Evolutionary conservation across 2,888 invertebrate species (phyloP).

Genomic region (Mimachlamys varia): DNA sequence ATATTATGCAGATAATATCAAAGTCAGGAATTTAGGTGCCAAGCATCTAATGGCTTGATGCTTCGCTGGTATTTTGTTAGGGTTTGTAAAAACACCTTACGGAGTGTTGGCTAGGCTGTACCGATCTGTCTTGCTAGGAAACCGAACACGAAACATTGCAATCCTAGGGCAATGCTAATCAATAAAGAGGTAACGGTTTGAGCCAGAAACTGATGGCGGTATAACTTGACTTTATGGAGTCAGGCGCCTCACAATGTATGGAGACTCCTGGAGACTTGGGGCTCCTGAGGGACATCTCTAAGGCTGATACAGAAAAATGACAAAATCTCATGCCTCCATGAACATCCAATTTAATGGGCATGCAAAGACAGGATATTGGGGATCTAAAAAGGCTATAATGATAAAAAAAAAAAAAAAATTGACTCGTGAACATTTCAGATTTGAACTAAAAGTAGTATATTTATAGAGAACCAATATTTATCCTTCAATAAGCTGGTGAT

Average conservation of each 20-base stretch:
- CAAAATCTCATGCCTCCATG: background rate
- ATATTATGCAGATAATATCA: constrained; percentile 28
- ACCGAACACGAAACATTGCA: background rate
- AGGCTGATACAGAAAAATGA: background rate
- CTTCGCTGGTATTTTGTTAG: background rate
- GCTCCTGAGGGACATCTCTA: background rate
- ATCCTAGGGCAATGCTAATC: background rate
- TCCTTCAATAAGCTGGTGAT: no score
- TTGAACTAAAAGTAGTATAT: no score
- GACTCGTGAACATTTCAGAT: no score
- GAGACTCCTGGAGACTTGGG: background rate
- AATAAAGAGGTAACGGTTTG: background rate
- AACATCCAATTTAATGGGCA: no score
- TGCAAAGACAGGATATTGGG: no score
- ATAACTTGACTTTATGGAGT: constrained; percentile 28
- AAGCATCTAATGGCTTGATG: background rate
- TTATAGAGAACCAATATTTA: no score
- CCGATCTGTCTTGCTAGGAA: background rate
- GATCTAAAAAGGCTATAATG: no score
- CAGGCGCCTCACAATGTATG: background rate
- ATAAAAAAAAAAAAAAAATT: no score
- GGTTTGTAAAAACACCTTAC: constrained; percentile 18
- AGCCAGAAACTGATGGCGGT: background rate
- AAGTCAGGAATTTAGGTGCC: constrained; percentile 22
- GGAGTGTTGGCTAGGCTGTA: background rate